Base-by-base conservation (phyloP, 2,797 vertebrate genomes). In the Acanthopagrus latus region DNA sequence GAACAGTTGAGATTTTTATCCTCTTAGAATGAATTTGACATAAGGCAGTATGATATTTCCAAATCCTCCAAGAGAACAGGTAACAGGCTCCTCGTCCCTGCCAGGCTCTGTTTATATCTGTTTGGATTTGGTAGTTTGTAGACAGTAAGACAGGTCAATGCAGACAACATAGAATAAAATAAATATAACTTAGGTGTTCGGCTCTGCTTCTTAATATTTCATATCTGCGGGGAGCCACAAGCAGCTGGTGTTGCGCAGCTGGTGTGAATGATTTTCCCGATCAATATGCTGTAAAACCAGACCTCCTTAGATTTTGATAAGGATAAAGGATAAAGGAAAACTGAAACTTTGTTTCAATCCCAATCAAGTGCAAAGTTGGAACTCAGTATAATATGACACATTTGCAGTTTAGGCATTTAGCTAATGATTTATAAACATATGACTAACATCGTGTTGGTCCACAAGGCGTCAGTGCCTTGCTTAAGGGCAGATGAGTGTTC, bases 1-100 rank as follows among this genome's bases (percentile, higher is more conserved):
- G 41, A 82, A 23, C 47, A 51, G 17, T 13, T 47, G 50, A 79
- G 56, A 64, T 5, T 11, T 43, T 80, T 17, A 54, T 82, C 64
- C 67, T 76, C 64, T 70, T 51, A 63, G 54, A 71, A 55, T 71
- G 52, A 71, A 71, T 79, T 25, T 63, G 65, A 83, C 60, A 41
- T 18, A 6, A 80, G 16, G 51, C 29, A 6, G 6, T 33, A 58
- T 1, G 2, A 51, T 1, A 20, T 1, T 3, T 71, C 55, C 14
- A 23, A 21, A 68, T 44, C 51, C 16, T 27, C 52, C 7, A 48
- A 25, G 2, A 14, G 2, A 13, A 2, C 12, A 51, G 7, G 23
- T 38, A n/a, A 8, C 41, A 16, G 3, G 44, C 5, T 44, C 17
- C 20, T 62, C 44, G n/a, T 43, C 68, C 51, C 21, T 25, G 27